phyloP scores from a whole-genome alignment of 2,797 vertebrate species.

The Dendrocincla tyrannina region DNA sequence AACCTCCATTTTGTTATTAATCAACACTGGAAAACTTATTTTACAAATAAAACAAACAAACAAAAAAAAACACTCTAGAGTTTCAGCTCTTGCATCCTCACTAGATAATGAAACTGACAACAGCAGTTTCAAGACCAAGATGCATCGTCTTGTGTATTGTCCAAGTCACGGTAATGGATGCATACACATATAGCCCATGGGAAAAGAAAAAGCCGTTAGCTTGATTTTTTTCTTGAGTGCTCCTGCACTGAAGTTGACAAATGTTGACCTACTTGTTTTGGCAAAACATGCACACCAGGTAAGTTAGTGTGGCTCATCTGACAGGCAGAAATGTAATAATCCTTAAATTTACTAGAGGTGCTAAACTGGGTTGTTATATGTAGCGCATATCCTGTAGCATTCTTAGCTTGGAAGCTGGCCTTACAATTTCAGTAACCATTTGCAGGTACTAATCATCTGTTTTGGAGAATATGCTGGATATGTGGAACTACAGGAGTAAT shows the following conservation, averaged over 20 bases:
- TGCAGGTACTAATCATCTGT: neutral
- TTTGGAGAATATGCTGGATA: neutral
- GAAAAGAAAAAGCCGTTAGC: neutral
- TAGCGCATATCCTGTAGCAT: neutral
- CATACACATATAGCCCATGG: fast-evolving
- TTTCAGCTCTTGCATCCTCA: neutral
- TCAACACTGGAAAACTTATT: neutral
- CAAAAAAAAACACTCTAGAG: neutral
- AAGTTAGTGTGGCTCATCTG: neutral
- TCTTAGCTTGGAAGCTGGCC: neutral
- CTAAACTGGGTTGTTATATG: neutral
- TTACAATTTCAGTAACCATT: neutral
- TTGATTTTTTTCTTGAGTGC: neutral
- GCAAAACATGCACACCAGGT: neutral
- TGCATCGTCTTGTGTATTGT: neutral
- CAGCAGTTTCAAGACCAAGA: neutral
- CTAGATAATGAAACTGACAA: neutral
- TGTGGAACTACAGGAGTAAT: neutral
- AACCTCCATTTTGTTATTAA: neutral
- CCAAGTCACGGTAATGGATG: neutral
- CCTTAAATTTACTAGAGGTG: neutral
- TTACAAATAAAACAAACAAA: neutral
- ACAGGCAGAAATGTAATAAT: neutral
- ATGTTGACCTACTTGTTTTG: neutral
- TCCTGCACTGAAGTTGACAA: neutral